Base-by-base conservation (phyloP, 2,888 invertebrate genomes). In the Athetis lepigone region DNA sequence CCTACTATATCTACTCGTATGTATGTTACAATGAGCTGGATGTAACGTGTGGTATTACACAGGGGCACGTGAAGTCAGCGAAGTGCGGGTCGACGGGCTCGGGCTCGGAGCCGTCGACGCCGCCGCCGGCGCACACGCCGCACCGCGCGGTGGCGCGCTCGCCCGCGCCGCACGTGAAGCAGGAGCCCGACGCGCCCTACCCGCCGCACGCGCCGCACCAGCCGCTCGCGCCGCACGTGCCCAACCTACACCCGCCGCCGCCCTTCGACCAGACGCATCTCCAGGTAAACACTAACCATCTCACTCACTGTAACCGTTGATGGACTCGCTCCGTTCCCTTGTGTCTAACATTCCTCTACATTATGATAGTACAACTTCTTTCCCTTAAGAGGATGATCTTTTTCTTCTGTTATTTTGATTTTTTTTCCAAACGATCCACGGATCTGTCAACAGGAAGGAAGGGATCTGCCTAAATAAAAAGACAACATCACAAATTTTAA, bases 21-120 rank as follows among this genome's bases (percentile, higher is more conserved):
- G 19, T 43, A 57, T 13, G 9, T 18, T 2, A 3, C 21, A 4
- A 5, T 21, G 16, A 27, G 8, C 19, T 7, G 23, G n/a, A 45
- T 7, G 27, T 45, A 39, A 51, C 54, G 21, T n/a, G 33, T 64
- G 51, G n/a, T 42, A 2, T n/a, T 37, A 49, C 45, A 33, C 85
- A 93, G 93, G 85, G 88, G 16, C 90, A 90, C 82, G 83, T 91
- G 71, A 94, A 95, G 75, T 65, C 70, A 0, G 88, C 81, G 61
- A 93, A 94, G 83, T 83, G 88, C 47, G 92, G 93, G 2, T 93
- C 93, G 50, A 92, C 91, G 80, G 94, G 93, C 18, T 93, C 93
- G 2, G 93, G 96, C 71, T 93, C 93, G 79, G 94, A 93, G 90
- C 92, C 92, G 81, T 93, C 92, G 73, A 94, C 93, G 77, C 95